These are phyloP conservation scores for Calyptomena viridis DNA, from an alignment of 2,113 vertebrate species.

Conservation along the genomic window DNA sequence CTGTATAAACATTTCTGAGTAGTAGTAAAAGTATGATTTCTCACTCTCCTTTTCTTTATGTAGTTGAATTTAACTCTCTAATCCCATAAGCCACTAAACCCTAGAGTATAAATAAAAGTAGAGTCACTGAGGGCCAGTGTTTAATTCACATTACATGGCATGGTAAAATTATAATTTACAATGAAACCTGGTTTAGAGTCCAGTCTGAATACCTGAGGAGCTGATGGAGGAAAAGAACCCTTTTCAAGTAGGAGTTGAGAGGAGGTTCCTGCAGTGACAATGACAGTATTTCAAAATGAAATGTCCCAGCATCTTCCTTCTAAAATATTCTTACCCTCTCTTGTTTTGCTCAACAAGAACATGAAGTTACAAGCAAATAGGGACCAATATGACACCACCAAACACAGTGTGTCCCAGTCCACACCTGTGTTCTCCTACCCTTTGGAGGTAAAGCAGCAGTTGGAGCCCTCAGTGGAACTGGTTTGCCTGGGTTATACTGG, in stretches of 20 bases:
- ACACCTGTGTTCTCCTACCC: background rate
- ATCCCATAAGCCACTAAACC: slow-evolving; percentile 1
- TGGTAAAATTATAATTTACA: background rate
- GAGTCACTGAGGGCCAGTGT: background rate
- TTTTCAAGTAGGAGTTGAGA: background rate
- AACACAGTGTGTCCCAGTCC: background rate
- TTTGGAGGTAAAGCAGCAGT: background rate
- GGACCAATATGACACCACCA: background rate
- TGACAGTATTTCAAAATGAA: background rate
- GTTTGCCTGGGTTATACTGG: background rate
- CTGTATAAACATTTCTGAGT: background rate
- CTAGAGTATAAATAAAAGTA: background rate
- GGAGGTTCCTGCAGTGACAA: background rate
- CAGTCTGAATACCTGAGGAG: background rate
- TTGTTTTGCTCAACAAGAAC: background rate
- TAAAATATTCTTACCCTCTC: background rate
- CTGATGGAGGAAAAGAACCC: background rate
- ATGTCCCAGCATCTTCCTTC: background rate
- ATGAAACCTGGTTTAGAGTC: background rate
- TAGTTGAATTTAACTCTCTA: slow-evolving; percentile 1
- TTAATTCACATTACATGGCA: background rate
- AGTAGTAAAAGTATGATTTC: background rate
- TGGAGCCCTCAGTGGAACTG: background rate
- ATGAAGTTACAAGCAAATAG: background rate
- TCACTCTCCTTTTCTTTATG: background rate